Evolutionary conservation across 1,140 invertebrate genomes (phyloP).

Genomic region (Drosophila leontia): DNA sequence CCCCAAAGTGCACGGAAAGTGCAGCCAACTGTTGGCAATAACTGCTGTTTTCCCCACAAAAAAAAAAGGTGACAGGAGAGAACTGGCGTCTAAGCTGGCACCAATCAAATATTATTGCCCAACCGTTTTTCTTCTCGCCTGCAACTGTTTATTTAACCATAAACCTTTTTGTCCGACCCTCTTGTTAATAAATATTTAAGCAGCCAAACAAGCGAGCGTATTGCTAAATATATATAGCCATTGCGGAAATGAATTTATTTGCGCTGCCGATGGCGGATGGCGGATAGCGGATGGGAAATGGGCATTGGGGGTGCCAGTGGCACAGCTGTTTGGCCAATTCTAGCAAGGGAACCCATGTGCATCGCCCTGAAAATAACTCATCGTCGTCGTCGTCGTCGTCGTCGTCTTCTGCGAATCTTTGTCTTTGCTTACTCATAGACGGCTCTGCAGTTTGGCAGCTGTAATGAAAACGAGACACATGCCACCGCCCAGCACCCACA

Average conservation of each 20-base stretch:
- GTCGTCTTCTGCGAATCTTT: slow-evolving; percentile 31
- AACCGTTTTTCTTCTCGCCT: slow-evolving; percentile 38
- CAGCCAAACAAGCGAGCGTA: slow-evolving; percentile 33
- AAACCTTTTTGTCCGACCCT: slow-evolving; percentile 41
- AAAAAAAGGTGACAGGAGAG: slow-evolving; percentile 21
- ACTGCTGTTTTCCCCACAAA: not conserved
- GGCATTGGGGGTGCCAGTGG: slow-evolving; percentile 20
- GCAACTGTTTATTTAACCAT: slow-evolving; percentile 59
- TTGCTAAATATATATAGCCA: slow-evolving; percentile 60
- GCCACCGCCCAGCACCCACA: slow-evolving; percentile 24
- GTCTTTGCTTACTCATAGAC: slow-evolving; percentile 46
- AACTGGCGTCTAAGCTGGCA: slow-evolving; percentile 53
- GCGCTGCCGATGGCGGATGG: slow-evolving; percentile 18
- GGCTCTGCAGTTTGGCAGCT: slow-evolving; percentile 56
- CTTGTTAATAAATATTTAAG: slow-evolving; percentile 73
- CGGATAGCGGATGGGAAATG: not conserved
- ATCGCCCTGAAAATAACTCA: slow-evolving; percentile 29
- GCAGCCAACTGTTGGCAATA: slow-evolving; percentile 65
- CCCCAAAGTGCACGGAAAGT: slow-evolving; percentile 57
- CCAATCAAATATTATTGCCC: slow-evolving; percentile 72
- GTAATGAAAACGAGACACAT: slow-evolving; percentile 58
- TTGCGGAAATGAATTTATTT: slow-evolving; percentile 71
- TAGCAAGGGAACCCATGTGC: slow-evolving; percentile 45
- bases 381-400: slow-evolving; percentile 6
- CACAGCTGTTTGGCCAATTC: slow-evolving; percentile 51